These are phyloP conservation scores for Okapia johnstoni DNA, from an alignment of 2,113 vertebrate species.

Conservation along the genomic window DNA sequence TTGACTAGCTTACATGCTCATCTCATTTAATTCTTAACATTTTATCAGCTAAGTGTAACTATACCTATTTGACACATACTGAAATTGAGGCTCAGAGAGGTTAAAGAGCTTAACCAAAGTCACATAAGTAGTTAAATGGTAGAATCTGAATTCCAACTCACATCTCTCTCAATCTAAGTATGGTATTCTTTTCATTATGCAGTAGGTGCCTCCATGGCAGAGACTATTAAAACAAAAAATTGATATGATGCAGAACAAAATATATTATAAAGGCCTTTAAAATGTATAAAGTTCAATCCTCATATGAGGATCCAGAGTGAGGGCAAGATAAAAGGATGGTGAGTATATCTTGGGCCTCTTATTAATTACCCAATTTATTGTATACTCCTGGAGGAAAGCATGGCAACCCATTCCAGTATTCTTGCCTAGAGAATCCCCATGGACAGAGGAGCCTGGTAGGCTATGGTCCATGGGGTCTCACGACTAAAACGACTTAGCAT, in stretches of 20 bases:
- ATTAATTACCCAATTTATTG: background rate
- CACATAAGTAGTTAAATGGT: background rate
- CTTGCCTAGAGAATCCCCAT: background rate
- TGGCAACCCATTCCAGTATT: background rate
- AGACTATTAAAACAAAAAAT: background rate
- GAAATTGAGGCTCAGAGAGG: background rate
- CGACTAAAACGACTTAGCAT: background rate
- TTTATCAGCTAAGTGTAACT: background rate
- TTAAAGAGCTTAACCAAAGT: background rate
- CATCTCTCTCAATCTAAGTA: background rate
- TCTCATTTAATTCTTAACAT: background rate
- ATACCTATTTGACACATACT: background rate
- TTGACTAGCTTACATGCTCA: background rate
- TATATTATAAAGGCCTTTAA: background rate
- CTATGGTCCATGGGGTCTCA: background rate
- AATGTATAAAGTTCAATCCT: background rate
- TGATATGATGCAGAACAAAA: background rate
- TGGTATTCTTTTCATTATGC: background rate
- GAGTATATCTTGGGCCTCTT: background rate
- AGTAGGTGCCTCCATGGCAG: background rate
- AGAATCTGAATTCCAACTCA: background rate
- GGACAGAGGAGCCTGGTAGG: background rate
- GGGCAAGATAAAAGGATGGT: background rate
- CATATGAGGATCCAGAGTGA: background rate
- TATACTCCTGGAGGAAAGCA: background rate